Percentiles rank a stretch among this genome's conserved stretches.
Evolutionary conservation across 2,888 invertebrate species (phyloP).

Genomic region (Tetheella fluctuosa): DNA sequence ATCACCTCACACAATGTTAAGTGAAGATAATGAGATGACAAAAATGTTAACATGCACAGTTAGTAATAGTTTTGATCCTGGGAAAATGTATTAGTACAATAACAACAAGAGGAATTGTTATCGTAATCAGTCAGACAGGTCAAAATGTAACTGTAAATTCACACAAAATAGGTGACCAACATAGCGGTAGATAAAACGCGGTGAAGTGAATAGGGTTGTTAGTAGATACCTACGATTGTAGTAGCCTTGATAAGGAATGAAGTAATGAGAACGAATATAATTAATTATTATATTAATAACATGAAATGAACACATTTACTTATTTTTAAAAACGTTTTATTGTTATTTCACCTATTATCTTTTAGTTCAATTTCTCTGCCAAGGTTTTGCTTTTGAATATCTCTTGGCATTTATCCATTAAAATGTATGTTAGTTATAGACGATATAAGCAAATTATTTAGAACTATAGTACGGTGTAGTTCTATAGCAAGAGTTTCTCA

Average conservation of each 20-base stretch:
- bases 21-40: conserved; percentile 42
- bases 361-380: too few species aligned
- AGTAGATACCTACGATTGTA: conserved; percentile 13
- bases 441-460: too few species aligned
- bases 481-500: too few species aligned
- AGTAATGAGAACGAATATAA: conserved; percentile 12
- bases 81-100: conserved; percentile 28
- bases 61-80: conserved; percentile 29
- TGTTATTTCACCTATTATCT: background rate
- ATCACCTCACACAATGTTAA: conserved; percentile 25
- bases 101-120: conserved; percentile 30
- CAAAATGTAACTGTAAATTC: conserved; percentile 26
- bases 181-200: conserved; percentile 12
- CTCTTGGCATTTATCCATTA: too few species aligned
- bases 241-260: conserved; percentile 13
- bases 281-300: conserved; percentile 4
- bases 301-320: background rate
- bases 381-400: too few species aligned
- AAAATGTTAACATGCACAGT: conserved; percentile 43
- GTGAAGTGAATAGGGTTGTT: conserved; percentile 6
- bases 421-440: too few species aligned
- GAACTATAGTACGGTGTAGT: too few species aligned
- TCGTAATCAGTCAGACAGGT: conserved; percentile 19
- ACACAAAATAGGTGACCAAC: conserved; percentile 13
- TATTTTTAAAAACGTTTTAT: background rate